A percentile compares a stretch with the other conserved stretches of the same genome.
phyloP scores from a whole-genome alignment of 2,797 vertebrate genomes.

The Sebastes goodei region DNA sequence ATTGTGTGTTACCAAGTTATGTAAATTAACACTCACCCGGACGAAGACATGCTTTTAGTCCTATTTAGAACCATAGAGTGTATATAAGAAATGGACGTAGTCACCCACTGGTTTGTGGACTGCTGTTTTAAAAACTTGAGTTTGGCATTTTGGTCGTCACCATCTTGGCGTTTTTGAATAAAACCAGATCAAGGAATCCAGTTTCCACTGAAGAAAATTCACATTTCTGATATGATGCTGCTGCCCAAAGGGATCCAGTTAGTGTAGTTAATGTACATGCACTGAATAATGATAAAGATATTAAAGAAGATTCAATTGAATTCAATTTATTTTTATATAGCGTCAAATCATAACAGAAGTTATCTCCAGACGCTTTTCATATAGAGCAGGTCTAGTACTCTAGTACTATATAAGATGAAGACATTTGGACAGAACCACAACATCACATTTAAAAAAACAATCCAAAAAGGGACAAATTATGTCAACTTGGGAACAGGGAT shows the following conservation, averaged over 20 bases:
- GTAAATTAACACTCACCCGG: background rate
- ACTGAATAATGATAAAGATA: background rate
- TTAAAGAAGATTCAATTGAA: too few species aligned
- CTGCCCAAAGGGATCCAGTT: background rate
- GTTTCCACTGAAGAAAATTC: background rate
- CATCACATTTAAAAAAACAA: background rate
- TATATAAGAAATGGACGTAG: too few species aligned
- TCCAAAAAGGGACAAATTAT: background rate
- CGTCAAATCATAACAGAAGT: too few species aligned
- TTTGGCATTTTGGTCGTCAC: accelerated
- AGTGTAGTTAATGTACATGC: background rate
- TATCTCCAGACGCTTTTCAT: too few species aligned
- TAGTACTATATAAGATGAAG: background rate
- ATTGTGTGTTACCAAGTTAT: background rate
- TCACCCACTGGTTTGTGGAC: too few species aligned
- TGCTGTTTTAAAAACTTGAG: too few species aligned
- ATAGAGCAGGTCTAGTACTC: too few species aligned
- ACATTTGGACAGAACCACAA: background rate
- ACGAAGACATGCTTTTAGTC: too few species aligned
- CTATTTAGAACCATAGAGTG: too few species aligned
- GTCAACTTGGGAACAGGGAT: too few species aligned
- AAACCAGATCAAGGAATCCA: background rate
- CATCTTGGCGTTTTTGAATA: too few species aligned
- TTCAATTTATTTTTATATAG: too few species aligned
- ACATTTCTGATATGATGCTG: background rate